Conservation (phyloP, 2,113 vertebrate species). For the Chloropsis hardwickii region DNA sequence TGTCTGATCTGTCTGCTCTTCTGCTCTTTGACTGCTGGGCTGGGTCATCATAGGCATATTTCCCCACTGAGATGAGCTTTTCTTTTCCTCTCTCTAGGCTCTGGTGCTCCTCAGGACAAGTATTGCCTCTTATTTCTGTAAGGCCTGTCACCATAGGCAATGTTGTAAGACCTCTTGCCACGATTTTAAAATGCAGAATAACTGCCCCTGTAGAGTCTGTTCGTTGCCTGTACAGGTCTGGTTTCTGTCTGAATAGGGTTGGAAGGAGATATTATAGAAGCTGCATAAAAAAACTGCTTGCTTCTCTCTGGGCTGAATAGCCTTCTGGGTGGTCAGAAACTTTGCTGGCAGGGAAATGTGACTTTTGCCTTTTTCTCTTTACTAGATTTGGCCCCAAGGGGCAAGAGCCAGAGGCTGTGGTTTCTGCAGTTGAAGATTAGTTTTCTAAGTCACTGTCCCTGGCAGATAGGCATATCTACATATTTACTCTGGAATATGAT, state of each 20-base stretch:
- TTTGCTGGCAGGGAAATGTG: not conserved
- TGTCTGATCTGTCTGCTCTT: not conserved
- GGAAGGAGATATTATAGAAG: not conserved
- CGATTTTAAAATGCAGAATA: not conserved
- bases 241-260: not conserved
- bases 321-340: not conserved
- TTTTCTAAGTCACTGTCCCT: not conserved
- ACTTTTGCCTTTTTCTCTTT: not conserved
- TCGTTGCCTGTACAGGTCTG: not conserved
- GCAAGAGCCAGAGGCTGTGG: not conserved
- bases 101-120: not conserved
- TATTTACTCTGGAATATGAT: not conserved
- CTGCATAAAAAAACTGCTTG: not conserved
- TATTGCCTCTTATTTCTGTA: not conserved
- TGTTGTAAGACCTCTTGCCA: not conserved
- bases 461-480: not conserved
- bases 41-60: not conserved
- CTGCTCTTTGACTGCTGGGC: not conserved
- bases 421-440: not conserved
- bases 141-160: not conserved
- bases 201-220: not conserved
- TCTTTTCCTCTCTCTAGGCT: not conserved
- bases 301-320: not conserved
- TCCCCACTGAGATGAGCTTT: not conserved
- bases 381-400: not conserved